Percentiles rank a stretch among this genome's conserved stretches.
phyloP scores from a whole-genome alignment of 2,888 invertebrate species.

The Mayetiola destructor region DNA sequence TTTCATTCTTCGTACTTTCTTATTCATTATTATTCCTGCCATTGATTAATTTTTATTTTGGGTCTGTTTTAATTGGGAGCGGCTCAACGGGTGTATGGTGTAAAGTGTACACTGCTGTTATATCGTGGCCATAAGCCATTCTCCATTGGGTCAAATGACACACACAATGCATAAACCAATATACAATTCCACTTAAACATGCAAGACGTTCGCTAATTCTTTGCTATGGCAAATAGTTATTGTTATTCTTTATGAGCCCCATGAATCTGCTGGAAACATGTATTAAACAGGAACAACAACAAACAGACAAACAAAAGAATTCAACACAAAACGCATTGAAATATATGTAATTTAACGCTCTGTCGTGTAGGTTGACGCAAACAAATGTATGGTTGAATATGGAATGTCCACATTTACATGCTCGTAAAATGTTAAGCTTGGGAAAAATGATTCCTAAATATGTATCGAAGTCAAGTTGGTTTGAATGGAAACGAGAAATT shows the following conservation, averaged over 20 bases:
- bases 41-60: slow-evolving; percentile 7
- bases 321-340: no score
- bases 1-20: not conserved
- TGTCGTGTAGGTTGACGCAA: no score
- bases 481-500: not conserved
- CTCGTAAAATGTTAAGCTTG: not conserved
- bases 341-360: no score
- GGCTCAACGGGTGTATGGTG: slow-evolving; percentile 11
- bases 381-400: no score
- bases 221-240: not conserved
- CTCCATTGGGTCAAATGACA: no score
- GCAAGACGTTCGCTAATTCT: slow-evolving; percentile 1
- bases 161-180: not conserved
- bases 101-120: no score
- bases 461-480: not conserved
- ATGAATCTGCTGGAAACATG: not conserved
- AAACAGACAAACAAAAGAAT: no score
- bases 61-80: not conserved
- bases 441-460: not conserved
- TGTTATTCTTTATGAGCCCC: not conserved
- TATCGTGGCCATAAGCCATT: no score
- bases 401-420: no score
- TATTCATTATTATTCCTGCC: not conserved
- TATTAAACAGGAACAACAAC: not conserved
- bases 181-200: not conserved